These are phyloP conservation scores for Paramuricea clavata DNA, from an alignment of 92 coral and sea anemone species.

Conservation along the genomic window DNA sequence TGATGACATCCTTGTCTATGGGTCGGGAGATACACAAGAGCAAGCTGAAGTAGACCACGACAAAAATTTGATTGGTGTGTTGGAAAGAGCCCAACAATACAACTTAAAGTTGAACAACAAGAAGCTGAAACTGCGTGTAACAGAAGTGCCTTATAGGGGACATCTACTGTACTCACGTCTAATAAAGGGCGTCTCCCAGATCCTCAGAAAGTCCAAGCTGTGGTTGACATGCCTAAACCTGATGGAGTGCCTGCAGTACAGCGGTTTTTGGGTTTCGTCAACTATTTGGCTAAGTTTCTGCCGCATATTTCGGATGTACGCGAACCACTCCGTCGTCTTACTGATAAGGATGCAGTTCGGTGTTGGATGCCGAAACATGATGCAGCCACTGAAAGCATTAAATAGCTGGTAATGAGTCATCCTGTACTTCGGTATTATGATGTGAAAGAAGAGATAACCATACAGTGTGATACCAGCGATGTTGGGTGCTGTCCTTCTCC, in stretches of 20 bases:
- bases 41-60: constrained; percentile 16
- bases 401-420: constrained; percentile 33
- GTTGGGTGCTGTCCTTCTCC: not conserved
- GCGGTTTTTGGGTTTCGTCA: not conserved
- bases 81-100: constrained; percentile 38
- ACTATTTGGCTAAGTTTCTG: not conserved
- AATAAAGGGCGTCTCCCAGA: not conserved
- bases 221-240: not conserved
- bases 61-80: constrained; percentile 40
- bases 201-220: constrained; percentile 22
- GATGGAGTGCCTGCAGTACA: not conserved
- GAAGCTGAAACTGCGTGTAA: constrained; percentile 47
- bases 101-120: constrained; percentile 56
- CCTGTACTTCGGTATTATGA: constrained; percentile 36
- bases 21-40: constrained; percentile 38
- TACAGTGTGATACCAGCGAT: constrained; percentile 43
- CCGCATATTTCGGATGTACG: not conserved
- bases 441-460: constrained; percentile 28
- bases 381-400: not conserved
- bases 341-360: not conserved
- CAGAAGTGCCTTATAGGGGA: constrained; percentile 46
- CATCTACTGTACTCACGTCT: not conserved
- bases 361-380: not conserved
- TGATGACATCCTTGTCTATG: constrained; percentile 46
- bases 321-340: not conserved